A percentile compares a stretch with the other conserved stretches of the same genome.
Conservation (phyloP, 2,888 invertebrate species). For the Hartigia nigra region DNA sequence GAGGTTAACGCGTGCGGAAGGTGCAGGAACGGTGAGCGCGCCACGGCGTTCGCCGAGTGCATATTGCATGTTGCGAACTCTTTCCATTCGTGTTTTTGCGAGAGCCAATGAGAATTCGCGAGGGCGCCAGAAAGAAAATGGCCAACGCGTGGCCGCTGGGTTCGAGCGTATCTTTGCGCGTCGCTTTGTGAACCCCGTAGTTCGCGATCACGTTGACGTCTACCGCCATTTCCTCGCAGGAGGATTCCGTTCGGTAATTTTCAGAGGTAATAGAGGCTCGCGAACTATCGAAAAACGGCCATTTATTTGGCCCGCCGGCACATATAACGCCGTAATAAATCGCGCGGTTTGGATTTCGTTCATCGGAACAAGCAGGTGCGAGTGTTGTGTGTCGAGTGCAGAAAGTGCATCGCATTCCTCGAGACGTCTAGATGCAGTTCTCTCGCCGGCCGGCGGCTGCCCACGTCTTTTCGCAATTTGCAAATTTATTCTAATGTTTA, state of each 20-base stretch:
- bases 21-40: not conserved
- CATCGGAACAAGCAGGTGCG: conserved; percentile 9
- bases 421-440: conserved; percentile 38
- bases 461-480: conserved; percentile 10
- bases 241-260: conserved; percentile 37
- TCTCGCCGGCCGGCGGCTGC: conserved; percentile 46
- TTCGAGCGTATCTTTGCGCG: conserved; percentile 81
- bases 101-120: conserved; percentile 58
- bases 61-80: conserved; percentile 38
- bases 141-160: conserved; percentile 57
- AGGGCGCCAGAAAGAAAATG: conserved; percentile 59
- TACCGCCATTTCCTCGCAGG: conserved; percentile 74
- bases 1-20: not conserved
- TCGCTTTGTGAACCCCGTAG: conserved; percentile 82
- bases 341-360: not conserved
- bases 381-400: conserved; percentile 36
- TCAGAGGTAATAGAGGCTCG: conserved; percentile 24
- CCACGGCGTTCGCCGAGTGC: conserved; percentile 27
- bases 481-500: not conserved
- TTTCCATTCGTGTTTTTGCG: conserved; percentile 50
- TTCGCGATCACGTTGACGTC: conserved; percentile 76
- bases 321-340: not conserved
- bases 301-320: not conserved
- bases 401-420: conserved; percentile 43
- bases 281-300: not conserved